These are phyloP conservation scores for Polymixis lichenea DNA, from an alignment of 2,888 invertebrate genomes.

Conservation along the genomic window DNA sequence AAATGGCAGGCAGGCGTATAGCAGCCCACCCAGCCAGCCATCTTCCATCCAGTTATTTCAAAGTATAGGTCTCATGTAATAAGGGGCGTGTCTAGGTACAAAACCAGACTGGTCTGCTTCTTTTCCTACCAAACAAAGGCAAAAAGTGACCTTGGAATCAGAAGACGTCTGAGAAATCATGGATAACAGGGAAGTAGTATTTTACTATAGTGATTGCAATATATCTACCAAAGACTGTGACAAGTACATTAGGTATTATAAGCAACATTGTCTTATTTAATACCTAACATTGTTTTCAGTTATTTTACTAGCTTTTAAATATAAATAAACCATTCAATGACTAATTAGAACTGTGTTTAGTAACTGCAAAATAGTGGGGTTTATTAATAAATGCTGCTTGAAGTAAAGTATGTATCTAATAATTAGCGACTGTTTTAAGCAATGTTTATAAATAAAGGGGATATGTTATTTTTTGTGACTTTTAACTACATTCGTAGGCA, in stretches of 20 bases:
- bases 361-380: no score
- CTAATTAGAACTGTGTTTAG: background rate
- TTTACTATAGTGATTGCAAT: background rate
- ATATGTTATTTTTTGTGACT: no score
- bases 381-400: no score
- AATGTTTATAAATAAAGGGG: no score
- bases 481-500: no score
- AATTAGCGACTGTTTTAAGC: no score
- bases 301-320: background rate
- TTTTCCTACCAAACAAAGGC: background rate
- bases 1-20: background rate
- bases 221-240: background rate
- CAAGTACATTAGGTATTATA: background rate
- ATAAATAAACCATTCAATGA: background rate
- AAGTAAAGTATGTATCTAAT: no score
- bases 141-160: background rate
- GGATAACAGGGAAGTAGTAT: background rate
- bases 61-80: background rate
- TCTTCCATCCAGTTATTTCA: background rate
- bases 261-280: background rate
- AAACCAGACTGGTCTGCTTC: background rate
- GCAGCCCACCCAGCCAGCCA: background rate
- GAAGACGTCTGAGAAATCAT: background rate
- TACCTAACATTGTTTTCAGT: slow-evolving; percentile 5
- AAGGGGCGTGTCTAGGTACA: no score